These are phyloP conservation scores for Hyperopisus bebe DNA, from an alignment of 2,113 vertebrate species.

Conservation along the genomic window DNA sequence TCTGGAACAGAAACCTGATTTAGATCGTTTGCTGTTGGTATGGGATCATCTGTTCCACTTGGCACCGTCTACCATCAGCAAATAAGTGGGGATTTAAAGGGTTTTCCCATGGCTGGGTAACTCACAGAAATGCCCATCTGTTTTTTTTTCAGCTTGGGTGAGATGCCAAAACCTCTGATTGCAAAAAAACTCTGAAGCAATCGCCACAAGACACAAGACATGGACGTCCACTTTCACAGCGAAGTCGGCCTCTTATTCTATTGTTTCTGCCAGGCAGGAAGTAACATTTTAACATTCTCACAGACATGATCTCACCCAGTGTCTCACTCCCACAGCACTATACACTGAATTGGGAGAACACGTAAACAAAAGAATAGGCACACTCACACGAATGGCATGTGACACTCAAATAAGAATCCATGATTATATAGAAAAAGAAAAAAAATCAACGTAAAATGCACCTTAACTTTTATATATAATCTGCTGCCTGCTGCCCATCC, in stretches of 20 bases:
- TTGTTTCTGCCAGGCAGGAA: not conserved
- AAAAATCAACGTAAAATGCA: not conserved
- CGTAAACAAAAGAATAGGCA: not conserved
- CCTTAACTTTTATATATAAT: not conserved
- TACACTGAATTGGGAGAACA: not conserved
- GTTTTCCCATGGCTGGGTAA: slow-evolving; percentile 12
- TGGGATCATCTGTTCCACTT: slow-evolving; percentile 25
- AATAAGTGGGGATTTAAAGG: slow-evolving; percentile 7
- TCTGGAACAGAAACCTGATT: slow-evolving; percentile 24
- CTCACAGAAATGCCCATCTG: not conserved
- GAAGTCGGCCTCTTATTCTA: not conserved
- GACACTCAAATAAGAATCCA: not conserved
- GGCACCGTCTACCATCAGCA: slow-evolving; percentile 4
- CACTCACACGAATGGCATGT: not conserved
- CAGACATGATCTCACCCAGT: not conserved
- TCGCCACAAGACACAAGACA: not conserved
- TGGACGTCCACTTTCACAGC: not conserved
- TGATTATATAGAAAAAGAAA: not conserved
- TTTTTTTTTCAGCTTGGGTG: not conserved
- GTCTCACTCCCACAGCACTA: not conserved
- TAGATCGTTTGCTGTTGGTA: slow-evolving; percentile 22
- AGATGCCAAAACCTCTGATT: not conserved
- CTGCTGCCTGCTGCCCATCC: not conserved
- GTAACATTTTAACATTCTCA: not conserved
- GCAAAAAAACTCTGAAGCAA: not conserved